Conservation (phyloP, 2,888 invertebrate species). For the Cheilosia urbana region DNA sequence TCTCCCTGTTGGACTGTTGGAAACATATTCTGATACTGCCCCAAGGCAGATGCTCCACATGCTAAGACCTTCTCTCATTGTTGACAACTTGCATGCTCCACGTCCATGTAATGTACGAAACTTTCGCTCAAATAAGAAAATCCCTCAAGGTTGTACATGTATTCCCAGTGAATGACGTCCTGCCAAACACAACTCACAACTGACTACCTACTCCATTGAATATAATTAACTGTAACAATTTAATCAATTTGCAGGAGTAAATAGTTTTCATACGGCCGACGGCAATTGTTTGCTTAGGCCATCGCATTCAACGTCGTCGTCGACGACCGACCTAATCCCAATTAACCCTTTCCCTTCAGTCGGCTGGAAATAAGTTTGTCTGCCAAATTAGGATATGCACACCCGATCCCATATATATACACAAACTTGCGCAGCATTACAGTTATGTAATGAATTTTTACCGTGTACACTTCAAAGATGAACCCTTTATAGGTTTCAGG, state of each 20-base stretch:
- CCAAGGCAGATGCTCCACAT: too few species aligned
- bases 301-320: constrained; percentile 46
- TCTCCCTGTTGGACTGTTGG: too few species aligned
- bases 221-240: constrained; percentile 70
- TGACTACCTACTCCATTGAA: constrained; percentile 49
- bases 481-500: constrained; percentile 17
- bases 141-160: neutral
- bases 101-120: neutral
- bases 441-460: constrained; percentile 69
- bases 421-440: neutral
- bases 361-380: constrained; percentile 60
- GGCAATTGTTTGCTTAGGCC: constrained; percentile 68
- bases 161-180: neutral
- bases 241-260: constrained; percentile 71
- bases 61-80: neutral
- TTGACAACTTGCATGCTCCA: neutral
- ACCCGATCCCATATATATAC: too few species aligned
- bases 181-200: constrained; percentile 13
- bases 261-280: constrained; percentile 68
- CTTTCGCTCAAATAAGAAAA: constrained; percentile 3
- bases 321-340: constrained; percentile 59
- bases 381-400: constrained; percentile 59
- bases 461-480: constrained; percentile 63
- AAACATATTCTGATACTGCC: too few species aligned
- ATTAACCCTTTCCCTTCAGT: constrained; percentile 69